Evolutionary conservation across 2,888 invertebrate species (phyloP), one percentile per base, ranked within the genome.

Genomic region (Hyalella azteca): DNA sequence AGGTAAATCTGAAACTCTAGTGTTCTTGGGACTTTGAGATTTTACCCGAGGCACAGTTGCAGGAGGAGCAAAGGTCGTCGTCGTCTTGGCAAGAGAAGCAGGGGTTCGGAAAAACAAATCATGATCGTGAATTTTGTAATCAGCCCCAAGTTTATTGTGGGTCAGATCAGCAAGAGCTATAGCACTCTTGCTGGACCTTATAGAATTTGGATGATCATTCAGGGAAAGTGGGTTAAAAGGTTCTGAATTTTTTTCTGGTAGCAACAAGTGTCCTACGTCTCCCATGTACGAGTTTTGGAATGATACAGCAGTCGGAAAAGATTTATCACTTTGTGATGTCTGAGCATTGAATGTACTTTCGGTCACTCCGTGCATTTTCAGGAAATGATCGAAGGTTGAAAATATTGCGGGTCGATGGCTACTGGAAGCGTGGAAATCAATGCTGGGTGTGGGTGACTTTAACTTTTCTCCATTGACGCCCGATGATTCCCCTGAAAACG

Each of bases 381-480:
- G 66, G 39, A 66, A 66, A 15, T 66, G 66, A 7, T 66, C 66
- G 36, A 66, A 66, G 19, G 66, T 66, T n/a, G 66, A 13, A 19
- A 66, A 66, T n/a, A 66, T 36, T 29, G 66, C 66, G 5, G 66
- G 66, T 15, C 66, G 66, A 19, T 32, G 66, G 2, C 36, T 66
- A 15, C 15, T 36, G 32, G 66, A 19, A 19, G 22, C 66, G 29
- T 36, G 3, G 19, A 66, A 66, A 29, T 66, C 66, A 22, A 36
- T 29, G 19, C n/a, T n/a, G n/a, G n/a, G n/a, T n/a, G n/a, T n/a
- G n/a, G n/a, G n/a, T n/a, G n/a, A n/a, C n/a, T n/a, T n/a, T n/a
- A n/a, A n/a, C n/a, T n/a, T n/a, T n/a, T n/a, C n/a, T n/a, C n/a
- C n/a, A n/a, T n/a, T n/a, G n/a, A n/a, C n/a, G n/a, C n/a, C n/a